These are phyloP conservation scores for Morelia viridis DNA, from an alignment of 2,797 vertebrate genomes.

Conservation along the genomic window DNA sequence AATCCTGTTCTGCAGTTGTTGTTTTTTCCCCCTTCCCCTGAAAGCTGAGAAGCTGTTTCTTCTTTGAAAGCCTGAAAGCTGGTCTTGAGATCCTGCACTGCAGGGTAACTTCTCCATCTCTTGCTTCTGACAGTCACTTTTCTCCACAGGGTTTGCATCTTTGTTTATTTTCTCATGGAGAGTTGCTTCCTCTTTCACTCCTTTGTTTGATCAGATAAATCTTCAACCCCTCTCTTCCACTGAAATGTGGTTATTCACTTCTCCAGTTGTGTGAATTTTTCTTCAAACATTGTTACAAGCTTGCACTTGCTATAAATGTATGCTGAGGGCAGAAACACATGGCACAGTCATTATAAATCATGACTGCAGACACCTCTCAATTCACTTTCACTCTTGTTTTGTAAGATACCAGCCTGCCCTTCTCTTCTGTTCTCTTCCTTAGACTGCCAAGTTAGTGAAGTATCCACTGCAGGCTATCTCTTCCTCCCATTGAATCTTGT, in stretches of 20 bases:
- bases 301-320: neutral
- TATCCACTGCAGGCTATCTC: neutral
- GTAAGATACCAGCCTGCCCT: neutral
- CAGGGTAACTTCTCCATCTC: neutral
- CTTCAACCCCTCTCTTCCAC: neutral
- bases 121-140: neutral
- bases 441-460: neutral
- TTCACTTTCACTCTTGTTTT: neutral
- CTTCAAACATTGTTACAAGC: neutral
- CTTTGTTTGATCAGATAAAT: neutral
- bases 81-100: neutral
- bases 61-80: neutral
- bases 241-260: neutral
- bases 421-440: neutral
- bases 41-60: neutral
- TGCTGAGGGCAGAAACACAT: neutral
- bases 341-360: neutral
- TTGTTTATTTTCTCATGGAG: neutral
- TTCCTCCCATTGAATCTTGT: neutral
- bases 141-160: neutral
- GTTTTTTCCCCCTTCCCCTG: neutral
- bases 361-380: neutral
- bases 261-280: neutral
- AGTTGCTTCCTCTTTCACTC: neutral
- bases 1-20: neutral